Percentiles rank a stretch among this genome's conserved stretches.
phyloP scores from a whole-genome alignment of 2,888 invertebrate species.

The Phrixothrix hirtus region DNA sequence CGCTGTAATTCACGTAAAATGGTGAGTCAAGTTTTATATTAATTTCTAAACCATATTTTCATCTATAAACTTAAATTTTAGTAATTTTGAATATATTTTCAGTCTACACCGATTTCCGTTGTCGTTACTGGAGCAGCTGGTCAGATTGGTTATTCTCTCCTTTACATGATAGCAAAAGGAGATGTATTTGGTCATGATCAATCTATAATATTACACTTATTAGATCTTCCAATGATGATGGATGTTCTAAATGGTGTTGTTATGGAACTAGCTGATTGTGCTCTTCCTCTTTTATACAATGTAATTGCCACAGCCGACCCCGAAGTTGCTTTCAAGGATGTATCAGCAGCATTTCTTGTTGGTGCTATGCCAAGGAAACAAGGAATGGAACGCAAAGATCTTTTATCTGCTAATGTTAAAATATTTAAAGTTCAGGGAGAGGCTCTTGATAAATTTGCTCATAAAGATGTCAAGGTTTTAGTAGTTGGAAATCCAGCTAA shows the following conservation, averaged over 20 bases:
- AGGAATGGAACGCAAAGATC: slow-evolving; percentile 99
- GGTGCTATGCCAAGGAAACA: slow-evolving; percentile 97
- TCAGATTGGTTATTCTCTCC: slow-evolving; percentile 96
- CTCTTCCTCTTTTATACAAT: slow-evolving; percentile 82
- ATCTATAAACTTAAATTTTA: background rate
- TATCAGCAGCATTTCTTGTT: slow-evolving; percentile 94
- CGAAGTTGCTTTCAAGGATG: slow-evolving; percentile 91
- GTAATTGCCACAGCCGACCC: slow-evolving; percentile 88
- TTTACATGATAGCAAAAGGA: slow-evolving; percentile 94
- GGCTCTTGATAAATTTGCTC: slow-evolving; percentile 87
- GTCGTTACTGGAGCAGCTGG: slow-evolving; percentile 99
- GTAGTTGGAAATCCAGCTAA: slow-evolving; percentile 99
- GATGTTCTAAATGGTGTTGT: slow-evolving; percentile 96
- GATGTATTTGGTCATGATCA: slow-evolving; percentile 92
- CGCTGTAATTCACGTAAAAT: background rate
- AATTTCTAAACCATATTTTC: background rate
- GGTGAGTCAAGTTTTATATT: background rate
- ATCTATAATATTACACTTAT: slow-evolving; percentile 82
- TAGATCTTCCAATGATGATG: slow-evolving; percentile 97
- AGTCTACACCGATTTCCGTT: slow-evolving; percentile 86
- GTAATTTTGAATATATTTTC: slow-evolving; percentile 44
- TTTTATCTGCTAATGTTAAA: slow-evolving; percentile 95
- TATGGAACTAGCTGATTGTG: slow-evolving; percentile 96
- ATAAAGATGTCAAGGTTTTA: slow-evolving; percentile 90
- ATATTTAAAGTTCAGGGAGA: slow-evolving; percentile 98